Evolutionary conservation across 2,113 vertebrate genomes (phyloP).

Genomic region (Podilymbus podiceps): DNA sequence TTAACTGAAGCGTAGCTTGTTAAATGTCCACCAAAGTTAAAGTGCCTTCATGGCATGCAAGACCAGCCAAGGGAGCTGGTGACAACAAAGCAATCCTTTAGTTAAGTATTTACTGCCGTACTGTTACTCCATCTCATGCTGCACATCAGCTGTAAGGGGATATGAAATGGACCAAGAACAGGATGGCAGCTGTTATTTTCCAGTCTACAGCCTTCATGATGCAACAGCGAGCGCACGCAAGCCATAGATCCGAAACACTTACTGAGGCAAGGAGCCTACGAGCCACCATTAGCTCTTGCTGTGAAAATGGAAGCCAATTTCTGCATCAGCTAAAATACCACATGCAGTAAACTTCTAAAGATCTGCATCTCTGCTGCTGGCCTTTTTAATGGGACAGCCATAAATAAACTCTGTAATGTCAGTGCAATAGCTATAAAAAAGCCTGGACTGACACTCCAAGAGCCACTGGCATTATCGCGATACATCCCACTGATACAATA

Average conservation of each 20-base stretch:
- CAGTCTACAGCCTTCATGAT: neutral
- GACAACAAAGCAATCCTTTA: neutral
- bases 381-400: neutral
- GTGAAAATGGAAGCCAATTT: neutral
- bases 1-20: neutral
- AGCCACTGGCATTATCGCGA: neutral
- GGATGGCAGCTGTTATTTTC: neutral
- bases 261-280: neutral
- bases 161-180: neutral
- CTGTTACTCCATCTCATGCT: neutral
- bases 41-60: neutral
- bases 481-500: neutral
- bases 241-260: neutral
- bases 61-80: neutral
- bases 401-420: neutral
- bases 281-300: neutral
- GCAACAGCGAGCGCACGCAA: neutral
- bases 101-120: neutral
- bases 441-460: neutral
- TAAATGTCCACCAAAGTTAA: neutral
- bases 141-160: neutral
- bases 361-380: neutral
- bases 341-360: neutral
- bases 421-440: neutral
- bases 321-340: neutral